Conservation (phyloP, 53 echinoderm and acorn worm species). For the Zoroaster sp. region DNA sequence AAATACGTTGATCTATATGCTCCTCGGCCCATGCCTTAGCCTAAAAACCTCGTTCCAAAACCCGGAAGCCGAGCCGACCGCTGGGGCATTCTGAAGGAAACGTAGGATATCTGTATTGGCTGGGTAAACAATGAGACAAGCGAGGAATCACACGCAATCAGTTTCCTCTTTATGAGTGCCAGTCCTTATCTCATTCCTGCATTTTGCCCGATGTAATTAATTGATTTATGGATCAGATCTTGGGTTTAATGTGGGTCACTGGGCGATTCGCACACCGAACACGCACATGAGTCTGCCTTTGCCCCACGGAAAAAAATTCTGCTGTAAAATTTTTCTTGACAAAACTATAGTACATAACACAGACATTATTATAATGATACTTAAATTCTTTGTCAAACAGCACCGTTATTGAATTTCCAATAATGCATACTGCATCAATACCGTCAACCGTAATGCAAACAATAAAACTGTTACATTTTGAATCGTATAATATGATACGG, state of each 20-base stretch:
- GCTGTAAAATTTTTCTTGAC: background rate
- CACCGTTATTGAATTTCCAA: no score
- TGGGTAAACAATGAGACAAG: background rate
- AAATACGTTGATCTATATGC: background rate
- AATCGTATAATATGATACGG: background rate
- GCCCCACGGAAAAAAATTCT: background rate
- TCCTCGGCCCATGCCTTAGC: background rate
- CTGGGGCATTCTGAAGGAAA: background rate
- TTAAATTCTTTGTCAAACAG: no score
- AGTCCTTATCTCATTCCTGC: constrained; percentile 8
- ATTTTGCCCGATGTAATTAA: constrained; percentile 14
- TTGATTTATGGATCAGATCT: constrained; percentile 26
- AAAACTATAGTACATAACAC: no score
- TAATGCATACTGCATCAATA: no score
- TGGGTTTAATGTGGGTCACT: constrained; percentile 6
- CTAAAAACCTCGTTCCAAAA: background rate
- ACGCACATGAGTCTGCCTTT: background rate
- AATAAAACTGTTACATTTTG: background rate
- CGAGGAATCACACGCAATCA: constrained; percentile 13
- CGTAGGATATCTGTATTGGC: background rate
- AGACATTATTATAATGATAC: no score
- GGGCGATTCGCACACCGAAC: constrained; percentile 3
- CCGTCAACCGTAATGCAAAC: no score
- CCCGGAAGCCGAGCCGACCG: background rate
- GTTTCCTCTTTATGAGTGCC: background rate